A percentile compares a stretch with the other conserved stretches of the same genome.
Conservation (phyloP, 2,888 invertebrate genomes). For the Chirona hameri region DNA sequence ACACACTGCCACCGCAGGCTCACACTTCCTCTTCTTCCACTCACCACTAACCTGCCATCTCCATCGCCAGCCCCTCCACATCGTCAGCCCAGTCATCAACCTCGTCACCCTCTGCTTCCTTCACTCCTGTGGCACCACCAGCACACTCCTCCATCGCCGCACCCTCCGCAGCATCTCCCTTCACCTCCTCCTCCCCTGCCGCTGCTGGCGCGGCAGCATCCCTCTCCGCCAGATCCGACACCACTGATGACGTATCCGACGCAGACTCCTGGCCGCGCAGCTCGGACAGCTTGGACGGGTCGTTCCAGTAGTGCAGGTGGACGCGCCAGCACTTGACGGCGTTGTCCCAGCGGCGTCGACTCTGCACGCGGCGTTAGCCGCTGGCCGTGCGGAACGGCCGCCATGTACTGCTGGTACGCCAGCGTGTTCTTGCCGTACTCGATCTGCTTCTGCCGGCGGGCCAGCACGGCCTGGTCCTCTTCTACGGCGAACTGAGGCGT, state of each 20-base stretch:
- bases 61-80: background rate
- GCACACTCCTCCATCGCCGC: background rate
- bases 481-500: background rate
- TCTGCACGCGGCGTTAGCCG: slow-evolving; percentile 61
- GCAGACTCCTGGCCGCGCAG: background rate
- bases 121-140: background rate
- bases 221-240: background rate
- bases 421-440: slow-evolving; percentile 92
- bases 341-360: slow-evolving; percentile 88
- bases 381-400: slow-evolving; percentile 59
- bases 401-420: slow-evolving; percentile 73
- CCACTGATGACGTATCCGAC: background rate
- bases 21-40: no score
- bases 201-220: background rate
- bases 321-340: slow-evolving; percentile 82
- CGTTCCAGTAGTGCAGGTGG: slow-evolving; percentile 74
- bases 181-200: background rate
- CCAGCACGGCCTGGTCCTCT: slow-evolving; percentile 52
- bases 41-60: background rate
- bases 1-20: no score
- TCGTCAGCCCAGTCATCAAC: background rate
- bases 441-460: slow-evolving; percentile 84
- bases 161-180: background rate
- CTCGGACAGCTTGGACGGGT: slow-evolving; percentile 38
- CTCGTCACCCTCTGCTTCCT: background rate